Percentiles rank a stretch among this genome's conserved stretches.
phyloP scores from a whole-genome alignment of 2,797 vertebrate species.

The Hozukius guyotensis region DNA sequence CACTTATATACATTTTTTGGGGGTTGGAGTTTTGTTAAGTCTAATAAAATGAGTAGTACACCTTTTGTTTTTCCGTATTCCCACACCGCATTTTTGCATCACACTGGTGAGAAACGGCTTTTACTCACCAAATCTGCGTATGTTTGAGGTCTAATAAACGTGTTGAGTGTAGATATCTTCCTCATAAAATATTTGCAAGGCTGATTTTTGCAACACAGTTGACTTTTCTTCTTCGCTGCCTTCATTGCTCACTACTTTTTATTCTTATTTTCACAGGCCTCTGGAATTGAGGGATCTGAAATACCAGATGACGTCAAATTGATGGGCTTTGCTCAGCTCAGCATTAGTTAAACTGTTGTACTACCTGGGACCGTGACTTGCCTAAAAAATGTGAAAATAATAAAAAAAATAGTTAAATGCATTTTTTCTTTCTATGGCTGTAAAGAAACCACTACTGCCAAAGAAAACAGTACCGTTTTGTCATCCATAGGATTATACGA shows the following conservation, averaged over 20 bases:
- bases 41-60: too few relatives aligned
- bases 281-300: constrained; percentile 93
- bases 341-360: constrained; percentile 91
- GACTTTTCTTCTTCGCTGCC: background rate
- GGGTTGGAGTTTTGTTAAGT: too few relatives aligned
- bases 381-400: constrained; percentile 87
- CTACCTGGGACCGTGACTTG: constrained; percentile 78
- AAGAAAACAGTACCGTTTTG: constrained; percentile 87
- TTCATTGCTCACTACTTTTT: background rate
- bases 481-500: constrained; percentile 77
- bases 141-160: background rate
- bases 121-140: background rate
- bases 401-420: constrained; percentile 69
- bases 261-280: constrained; percentile 83
- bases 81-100: too few relatives aligned
- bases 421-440: constrained; percentile 83
- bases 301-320: constrained; percentile 96
- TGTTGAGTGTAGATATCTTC: background rate
- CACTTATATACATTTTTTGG: background rate
- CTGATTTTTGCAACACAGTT: background rate
- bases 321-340: constrained; percentile 98
- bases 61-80: too few relatives aligned
- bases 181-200: background rate
- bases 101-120: too few relatives aligned
- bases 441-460: constrained; percentile 96